phyloP scores from a whole-genome alignment of 2,113 vertebrate species.

The Riparia riparia region DNA sequence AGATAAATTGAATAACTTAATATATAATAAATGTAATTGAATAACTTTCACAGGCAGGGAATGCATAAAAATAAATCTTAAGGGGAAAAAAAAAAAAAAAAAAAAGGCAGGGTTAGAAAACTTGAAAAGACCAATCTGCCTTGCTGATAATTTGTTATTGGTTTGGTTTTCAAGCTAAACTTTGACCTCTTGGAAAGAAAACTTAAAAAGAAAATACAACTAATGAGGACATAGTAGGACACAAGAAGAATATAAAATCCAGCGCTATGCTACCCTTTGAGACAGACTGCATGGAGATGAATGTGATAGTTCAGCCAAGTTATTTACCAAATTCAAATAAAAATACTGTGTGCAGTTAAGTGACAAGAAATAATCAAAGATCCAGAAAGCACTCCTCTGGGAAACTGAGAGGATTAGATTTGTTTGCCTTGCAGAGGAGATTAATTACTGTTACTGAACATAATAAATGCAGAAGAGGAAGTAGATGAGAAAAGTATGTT shows the following conservation, averaged over 20 bases:
- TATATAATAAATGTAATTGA: neutral
- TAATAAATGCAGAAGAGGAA: neutral
- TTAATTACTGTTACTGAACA: constrained; percentile 22
- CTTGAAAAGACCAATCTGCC: neutral
- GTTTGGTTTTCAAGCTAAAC: neutral
- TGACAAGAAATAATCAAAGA: constrained; percentile 25
- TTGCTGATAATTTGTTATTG: neutral
- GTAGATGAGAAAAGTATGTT: neutral
- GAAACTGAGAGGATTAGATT: neutral
- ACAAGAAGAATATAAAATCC: neutral
- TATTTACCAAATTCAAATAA: neutral
- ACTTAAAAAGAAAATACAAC: neutral
- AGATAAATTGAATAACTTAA: neutral
- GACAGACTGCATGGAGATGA: neutral
- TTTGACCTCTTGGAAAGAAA: neutral
- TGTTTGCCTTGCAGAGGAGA: constrained; percentile 35
- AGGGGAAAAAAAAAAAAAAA: neutral
- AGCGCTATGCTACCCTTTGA: neutral
- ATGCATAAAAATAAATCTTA: neutral
- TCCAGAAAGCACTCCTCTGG: neutral
- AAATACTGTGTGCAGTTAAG: neutral
- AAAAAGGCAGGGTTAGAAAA: neutral
- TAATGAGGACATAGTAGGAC: neutral
- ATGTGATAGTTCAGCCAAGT: neutral
- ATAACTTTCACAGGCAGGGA: neutral